These are phyloP conservation scores for Capreolus pygargus DNA, from an alignment of 2,113 vertebrate species.

Conservation along the genomic window DNA sequence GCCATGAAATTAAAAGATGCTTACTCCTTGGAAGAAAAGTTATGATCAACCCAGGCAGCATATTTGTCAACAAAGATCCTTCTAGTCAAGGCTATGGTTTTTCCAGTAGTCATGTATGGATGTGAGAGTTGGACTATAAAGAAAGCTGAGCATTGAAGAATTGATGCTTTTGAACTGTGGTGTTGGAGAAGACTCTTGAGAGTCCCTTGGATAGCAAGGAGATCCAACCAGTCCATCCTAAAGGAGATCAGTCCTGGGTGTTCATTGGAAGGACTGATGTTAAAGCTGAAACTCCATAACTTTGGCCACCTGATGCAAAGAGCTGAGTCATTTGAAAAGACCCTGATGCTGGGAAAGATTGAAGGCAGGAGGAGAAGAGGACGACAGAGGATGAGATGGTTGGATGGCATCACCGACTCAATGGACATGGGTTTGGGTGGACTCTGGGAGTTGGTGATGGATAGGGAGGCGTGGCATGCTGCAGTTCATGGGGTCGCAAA, in stretches of 20 bases:
- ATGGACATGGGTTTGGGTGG: not conserved
- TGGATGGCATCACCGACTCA: not conserved
- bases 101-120: not conserved
- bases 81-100: not conserved
- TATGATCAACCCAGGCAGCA: not conserved
- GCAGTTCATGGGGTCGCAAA: rapidly evolving
- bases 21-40: not conserved
- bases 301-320: not conserved
- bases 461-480: not conserved
- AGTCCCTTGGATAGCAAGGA: not conserved
- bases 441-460: not conserved
- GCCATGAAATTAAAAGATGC: not conserved
- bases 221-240: not conserved
- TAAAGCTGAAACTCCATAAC: not conserved
- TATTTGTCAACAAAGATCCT: not conserved
- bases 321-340: not conserved
- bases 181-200: not conserved
- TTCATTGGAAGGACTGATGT: not conserved
- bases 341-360: not conserved
- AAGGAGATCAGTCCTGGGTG: not conserved
- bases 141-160: not conserved
- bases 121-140: not conserved
- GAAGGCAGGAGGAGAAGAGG: not conserved
- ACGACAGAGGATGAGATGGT: not conserved
- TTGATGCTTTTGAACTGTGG: not conserved